These are phyloP conservation scores for fruit fly (Drosophila melanogaster) DNA, from an alignment of 1,140 invertebrate species.

Conservation along the genomic window Release_6_plus_ISO1_MT NT_033777.3:21971001-21971500, in stretches of 20 bases:
- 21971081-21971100: slow-evolving; percentile 29
- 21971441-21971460: slow-evolving; percentile 54
- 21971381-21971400: slow-evolving; percentile 53
- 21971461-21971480: slow-evolving; percentile 72
- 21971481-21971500: slow-evolving; percentile 21
- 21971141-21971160: slow-evolving; percentile 67
- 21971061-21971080: slow-evolving; percentile 10
- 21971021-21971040: background rate
- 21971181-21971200: slow-evolving; percentile 6
- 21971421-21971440: slow-evolving; percentile 58
- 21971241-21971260: slow-evolving; percentile 49
- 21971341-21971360: slow-evolving; percentile 70
- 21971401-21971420: slow-evolving; percentile 17
- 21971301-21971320: slow-evolving; percentile 6
- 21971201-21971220: slow-evolving; percentile 27
- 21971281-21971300: slow-evolving; percentile 14
- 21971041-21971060: slow-evolving; percentile 24
- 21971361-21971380: slow-evolving; percentile 17
- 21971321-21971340: slow-evolving; percentile 30
- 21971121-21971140: slow-evolving; percentile 42
- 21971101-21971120: slow-evolving; percentile 35
- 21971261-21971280: slow-evolving; percentile 22
- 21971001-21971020: slow-evolving; percentile 55
- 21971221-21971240: slow-evolving; percentile 31
- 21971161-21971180: slow-evolving; percentile 62